These are phyloP conservation scores for Gymnocephalus cernua DNA, from an alignment of 2,113 vertebrate genomes.

Conservation along the genomic window DNA sequence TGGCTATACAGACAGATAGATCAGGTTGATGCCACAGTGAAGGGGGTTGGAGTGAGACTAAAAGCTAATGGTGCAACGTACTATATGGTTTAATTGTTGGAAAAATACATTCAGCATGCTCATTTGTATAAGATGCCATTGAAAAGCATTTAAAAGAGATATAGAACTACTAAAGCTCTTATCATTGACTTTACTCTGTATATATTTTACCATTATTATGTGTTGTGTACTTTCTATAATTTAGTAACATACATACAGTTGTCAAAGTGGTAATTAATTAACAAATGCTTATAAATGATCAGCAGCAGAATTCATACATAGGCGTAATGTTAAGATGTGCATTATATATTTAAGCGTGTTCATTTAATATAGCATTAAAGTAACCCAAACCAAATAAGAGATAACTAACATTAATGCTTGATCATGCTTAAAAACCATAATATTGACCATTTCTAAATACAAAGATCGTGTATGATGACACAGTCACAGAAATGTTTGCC, in stretches of 20 bases:
- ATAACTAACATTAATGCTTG: not conserved
- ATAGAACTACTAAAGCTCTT: not conserved
- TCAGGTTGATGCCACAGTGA: conserved; percentile 42
- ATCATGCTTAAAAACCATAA: not conserved
- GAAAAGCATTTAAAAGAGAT: not conserved
- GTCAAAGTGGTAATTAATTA: not conserved
- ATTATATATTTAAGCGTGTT: not conserved
- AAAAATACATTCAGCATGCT: not conserved
- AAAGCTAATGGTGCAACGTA: not conserved
- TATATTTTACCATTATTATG: not conserved
- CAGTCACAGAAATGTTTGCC: not conserved
- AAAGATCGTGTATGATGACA: not conserved
- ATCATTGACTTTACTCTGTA: not conserved
- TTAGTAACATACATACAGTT: not conserved
- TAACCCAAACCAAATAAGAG: not conserved
- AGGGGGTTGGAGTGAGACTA: not conserved
- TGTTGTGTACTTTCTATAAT: not conserved
- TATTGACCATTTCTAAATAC: not conserved
- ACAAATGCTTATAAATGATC: not conserved
- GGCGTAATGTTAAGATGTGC: not conserved
- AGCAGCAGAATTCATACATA: not conserved
- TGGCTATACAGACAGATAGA: conserved; percentile 49
- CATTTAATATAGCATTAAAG: not conserved
- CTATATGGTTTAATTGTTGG: not conserved
- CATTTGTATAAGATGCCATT: not conserved